These are phyloP conservation scores for Scartelaos histophorus DNA, from an alignment of 2,113 vertebrate genomes.

Conservation along the genomic window DNA sequence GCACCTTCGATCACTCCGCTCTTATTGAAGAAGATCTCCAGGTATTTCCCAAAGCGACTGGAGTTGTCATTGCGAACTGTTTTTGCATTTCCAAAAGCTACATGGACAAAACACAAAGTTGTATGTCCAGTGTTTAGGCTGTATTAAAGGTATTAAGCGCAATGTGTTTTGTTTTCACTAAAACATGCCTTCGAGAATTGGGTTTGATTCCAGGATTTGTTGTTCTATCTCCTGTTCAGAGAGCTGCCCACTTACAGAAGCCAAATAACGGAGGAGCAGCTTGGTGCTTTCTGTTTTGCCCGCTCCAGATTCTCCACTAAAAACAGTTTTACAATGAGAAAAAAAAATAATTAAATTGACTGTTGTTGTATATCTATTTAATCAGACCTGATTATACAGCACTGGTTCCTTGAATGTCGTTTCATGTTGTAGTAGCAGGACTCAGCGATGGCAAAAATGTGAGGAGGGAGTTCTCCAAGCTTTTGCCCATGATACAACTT, in stretches of 20 bases:
- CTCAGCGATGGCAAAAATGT: slow-evolving; percentile 91
- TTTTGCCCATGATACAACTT: slow-evolving; percentile 79
- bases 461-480: slow-evolving; percentile 87
- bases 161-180: neutral
- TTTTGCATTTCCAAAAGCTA: slow-evolving; percentile 97
- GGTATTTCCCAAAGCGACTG: slow-evolving; percentile 96
- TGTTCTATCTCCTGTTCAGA: slow-evolving; percentile 85
- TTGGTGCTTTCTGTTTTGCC: slow-evolving; percentile 96
- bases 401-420: slow-evolving; percentile 83
- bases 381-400: slow-evolving; percentile 91
- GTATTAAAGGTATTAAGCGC: neutral
- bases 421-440: slow-evolving; percentile 87
- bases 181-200: slow-evolving; percentile 90
- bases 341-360: neutral
- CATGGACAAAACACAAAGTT: neutral
- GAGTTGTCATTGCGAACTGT: slow-evolving; percentile 94
- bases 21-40: slow-evolving; percentile 88
- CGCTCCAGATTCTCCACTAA: slow-evolving; percentile 93
- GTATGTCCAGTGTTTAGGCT: neutral
- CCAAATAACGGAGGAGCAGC: slow-evolving; percentile 90
- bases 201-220: slow-evolving; percentile 93
- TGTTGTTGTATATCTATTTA: neutral
- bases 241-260: slow-evolving; percentile 87
- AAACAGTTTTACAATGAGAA: neutral
- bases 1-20: slow-evolving; percentile 87